Evolutionary conservation across 2,797 vertebrate genomes (phyloP).

Genomic region (Pipistrellus pipistrellus): DNA sequence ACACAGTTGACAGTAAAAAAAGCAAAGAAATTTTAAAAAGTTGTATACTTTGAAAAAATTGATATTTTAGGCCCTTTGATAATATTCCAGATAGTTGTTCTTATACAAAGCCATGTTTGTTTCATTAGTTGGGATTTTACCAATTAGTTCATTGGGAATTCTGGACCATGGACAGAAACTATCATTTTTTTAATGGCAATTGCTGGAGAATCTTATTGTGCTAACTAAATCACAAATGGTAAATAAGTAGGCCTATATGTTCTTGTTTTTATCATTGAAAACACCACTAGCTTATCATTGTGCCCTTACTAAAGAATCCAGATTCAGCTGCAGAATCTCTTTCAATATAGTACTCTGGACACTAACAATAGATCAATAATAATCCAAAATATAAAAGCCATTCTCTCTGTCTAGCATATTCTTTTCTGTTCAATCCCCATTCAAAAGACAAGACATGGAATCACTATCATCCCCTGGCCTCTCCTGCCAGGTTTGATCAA

Average conservation of each 20-base stretch:
- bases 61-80: background rate
- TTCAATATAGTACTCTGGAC: background rate
- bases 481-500: background rate
- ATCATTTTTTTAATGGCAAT: background rate
- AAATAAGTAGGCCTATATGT: background rate
- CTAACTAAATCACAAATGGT: slow-evolving; percentile 43
- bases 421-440: background rate
- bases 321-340: background rate
- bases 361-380: background rate
- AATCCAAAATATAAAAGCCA: background rate
- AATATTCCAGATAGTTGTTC: background rate
- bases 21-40: background rate
- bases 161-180: background rate
- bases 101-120: background rate
- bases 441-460: background rate
- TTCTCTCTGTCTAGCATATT: background rate
- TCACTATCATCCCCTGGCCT: accelerated
- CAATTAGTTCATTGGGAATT: background rate
- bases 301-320: background rate
- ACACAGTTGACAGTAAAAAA: background rate
- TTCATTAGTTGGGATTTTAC: slow-evolving; percentile 12
- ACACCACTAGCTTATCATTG: background rate
- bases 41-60: background rate
- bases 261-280: background rate
- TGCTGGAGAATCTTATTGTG: background rate